phyloP scores from a whole-genome alignment of 2,888 invertebrate species.

The Smittia aterrima region DNA sequence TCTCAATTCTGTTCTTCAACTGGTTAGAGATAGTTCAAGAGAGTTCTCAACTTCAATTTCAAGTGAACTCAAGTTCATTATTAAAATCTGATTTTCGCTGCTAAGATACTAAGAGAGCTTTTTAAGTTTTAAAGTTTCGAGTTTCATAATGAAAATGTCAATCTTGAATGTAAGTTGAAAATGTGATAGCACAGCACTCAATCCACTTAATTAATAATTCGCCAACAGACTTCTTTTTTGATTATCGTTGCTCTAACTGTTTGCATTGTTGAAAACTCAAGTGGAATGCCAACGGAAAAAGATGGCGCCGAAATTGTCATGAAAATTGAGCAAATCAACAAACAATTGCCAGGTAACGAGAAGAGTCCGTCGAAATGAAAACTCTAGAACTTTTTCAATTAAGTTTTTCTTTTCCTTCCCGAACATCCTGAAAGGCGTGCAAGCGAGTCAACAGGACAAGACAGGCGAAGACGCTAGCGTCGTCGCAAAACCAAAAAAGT shows the following conservation, averaged over 20 bases:
- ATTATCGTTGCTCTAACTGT: background rate
- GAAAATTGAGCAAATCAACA: conserved; percentile 5
- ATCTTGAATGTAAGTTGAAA: background rate
- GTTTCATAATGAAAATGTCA: conserved; percentile 9
- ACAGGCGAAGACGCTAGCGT: background rate
- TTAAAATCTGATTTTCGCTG: background rate
- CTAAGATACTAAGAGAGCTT: background rate
- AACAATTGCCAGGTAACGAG: conserved; percentile 15
- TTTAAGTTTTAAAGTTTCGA: too few species aligned
- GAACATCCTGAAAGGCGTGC: background rate
- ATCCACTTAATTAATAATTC: background rate
- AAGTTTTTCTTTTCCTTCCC: conserved; percentile 15
- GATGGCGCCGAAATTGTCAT: background rate
- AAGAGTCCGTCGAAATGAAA: background rate
- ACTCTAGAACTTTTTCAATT: background rate
- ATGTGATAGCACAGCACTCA: too few species aligned
- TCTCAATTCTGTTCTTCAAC: background rate
- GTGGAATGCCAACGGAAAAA: background rate
- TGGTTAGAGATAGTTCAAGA: background rate
- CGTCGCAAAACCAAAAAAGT: conserved; percentile 9
- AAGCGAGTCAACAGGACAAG: background rate
- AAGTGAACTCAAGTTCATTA: background rate
- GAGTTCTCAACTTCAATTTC: background rate
- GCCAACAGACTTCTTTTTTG: background rate
- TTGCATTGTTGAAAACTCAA: background rate